Evolutionary conservation across 2,113 vertebrate genomes (phyloP).

Genomic region (Regulus satrapa): DNA sequence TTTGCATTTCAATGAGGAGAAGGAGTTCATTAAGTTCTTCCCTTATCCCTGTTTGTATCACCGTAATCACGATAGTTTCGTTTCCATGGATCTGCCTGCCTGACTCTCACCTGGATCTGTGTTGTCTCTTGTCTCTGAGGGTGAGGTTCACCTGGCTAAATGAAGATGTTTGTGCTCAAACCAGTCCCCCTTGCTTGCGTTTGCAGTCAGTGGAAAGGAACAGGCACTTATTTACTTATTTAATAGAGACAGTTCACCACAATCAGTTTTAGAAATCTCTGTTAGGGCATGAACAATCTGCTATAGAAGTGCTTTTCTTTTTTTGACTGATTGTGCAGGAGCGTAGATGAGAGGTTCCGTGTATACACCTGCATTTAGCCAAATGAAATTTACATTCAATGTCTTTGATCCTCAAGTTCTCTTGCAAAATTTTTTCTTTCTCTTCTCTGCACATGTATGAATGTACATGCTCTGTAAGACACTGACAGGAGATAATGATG

Average conservation of each 20-base stretch:
- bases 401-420: not conserved
- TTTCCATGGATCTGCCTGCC: not conserved
- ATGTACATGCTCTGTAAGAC: not conserved
- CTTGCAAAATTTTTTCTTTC: not conserved
- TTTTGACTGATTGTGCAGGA: not conserved
- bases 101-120: not conserved
- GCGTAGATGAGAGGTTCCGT: not conserved
- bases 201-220: not conserved
- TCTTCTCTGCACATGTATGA: not conserved
- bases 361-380: not conserved
- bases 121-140: not conserved
- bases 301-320: not conserved
- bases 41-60: not conserved
- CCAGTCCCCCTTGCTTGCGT: not conserved
- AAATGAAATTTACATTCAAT: not conserved
- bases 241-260: not conserved
- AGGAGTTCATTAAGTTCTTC: not conserved
- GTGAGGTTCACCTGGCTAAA: not conserved
- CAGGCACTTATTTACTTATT: constrained; percentile 16
- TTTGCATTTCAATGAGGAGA: not conserved
- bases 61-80: not conserved
- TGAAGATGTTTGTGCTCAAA: not conserved
- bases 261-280: not conserved
- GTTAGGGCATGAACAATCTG: not conserved
- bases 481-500: not conserved